Conservation (phyloP, 2,888 invertebrate species). For the Zeuzera pyrina region DNA sequence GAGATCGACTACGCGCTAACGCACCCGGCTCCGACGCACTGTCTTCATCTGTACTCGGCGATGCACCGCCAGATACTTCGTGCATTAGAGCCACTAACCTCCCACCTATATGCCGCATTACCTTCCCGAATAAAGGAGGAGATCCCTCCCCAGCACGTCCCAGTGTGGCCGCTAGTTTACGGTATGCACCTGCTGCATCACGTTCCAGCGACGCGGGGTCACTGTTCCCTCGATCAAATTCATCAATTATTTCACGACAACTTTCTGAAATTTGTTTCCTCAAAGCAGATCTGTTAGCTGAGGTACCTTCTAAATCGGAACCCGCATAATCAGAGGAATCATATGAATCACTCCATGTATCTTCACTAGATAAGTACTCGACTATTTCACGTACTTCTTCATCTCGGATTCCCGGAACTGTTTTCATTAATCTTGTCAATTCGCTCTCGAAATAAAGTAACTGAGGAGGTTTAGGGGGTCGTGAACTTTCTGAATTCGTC, state of each 20-base stretch:
- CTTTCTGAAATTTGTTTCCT: constrained; percentile 91
- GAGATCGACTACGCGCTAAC: constrained; percentile 85
- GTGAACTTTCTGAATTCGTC: constrained; percentile 73
- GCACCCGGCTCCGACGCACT: constrained; percentile 79
- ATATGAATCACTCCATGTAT: constrained; percentile 94
- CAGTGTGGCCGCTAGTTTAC: constrained; percentile 87
- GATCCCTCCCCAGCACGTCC: constrained; percentile 82
- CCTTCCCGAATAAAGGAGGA: constrained; percentile 89
- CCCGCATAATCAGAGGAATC: constrained; percentile 94
- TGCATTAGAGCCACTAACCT: constrained; percentile 92
- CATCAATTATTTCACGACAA: constrained; percentile 89
- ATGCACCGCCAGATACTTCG: constrained; percentile 87
- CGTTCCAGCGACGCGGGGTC: constrained; percentile 75
- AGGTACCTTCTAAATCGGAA: constrained; percentile 84
- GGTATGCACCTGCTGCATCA: constrained; percentile 90
- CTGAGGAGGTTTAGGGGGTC: constrained; percentile 86
- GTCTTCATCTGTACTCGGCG: constrained; percentile 82
- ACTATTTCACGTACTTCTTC: constrained; percentile 94
- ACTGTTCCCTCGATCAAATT: constrained; percentile 83
- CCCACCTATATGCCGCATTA: constrained; percentile 93
- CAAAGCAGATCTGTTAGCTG: constrained; percentile 77
- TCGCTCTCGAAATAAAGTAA: constrained; percentile 92
- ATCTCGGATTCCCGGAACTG: constrained; percentile 91
- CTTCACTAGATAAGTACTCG: constrained; percentile 92
- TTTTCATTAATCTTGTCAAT: constrained; percentile 91